These are phyloP conservation scores for Dynastes maya DNA, from an alignment of 2,888 invertebrate species.

Conservation along the genomic window DNA sequence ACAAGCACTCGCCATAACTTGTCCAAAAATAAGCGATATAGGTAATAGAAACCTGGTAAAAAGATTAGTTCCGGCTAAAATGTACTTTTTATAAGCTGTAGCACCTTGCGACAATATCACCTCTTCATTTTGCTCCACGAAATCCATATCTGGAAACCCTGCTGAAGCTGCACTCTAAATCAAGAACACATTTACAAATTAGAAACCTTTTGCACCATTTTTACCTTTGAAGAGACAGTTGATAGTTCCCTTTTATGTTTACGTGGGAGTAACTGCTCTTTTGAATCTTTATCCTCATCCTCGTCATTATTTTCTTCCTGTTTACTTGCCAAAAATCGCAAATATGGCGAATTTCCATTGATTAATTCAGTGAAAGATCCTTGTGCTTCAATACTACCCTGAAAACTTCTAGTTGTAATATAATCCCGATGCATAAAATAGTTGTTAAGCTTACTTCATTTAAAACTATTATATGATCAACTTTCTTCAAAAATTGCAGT, in stretches of 20 bases:
- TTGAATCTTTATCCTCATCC: conserved; percentile 53
- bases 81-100: conserved; percentile 78
- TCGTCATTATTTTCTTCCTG: conserved; percentile 66
- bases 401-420: not conserved
- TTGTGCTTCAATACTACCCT: conserved; percentile 70
- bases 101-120: conserved; percentile 49
- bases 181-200: not conserved
- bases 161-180: conserved; percentile 43
- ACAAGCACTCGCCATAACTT: conserved; percentile 79
- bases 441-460: conserved; percentile 68
- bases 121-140: conserved; percentile 44
- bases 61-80: conserved; percentile 79
- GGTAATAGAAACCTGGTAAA: conserved; percentile 73
- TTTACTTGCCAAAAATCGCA: conserved; percentile 64
- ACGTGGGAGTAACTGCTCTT: conserved; percentile 46
- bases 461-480: conserved; percentile 74
- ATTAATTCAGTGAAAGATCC: conserved; percentile 66
- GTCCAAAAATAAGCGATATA: conserved; percentile 77
- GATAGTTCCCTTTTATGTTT: conserved; percentile 46
- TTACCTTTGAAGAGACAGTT: conserved; percentile 37
- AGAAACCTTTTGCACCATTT: not conserved
- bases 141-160: conserved; percentile 3
- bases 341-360: conserved; percentile 58
- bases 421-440: too few relatives aligned
- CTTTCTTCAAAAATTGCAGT: conserved; percentile 81